phyloP scores from a whole-genome alignment of 2,888 invertebrate genomes.

The Lacanobia wlatinum region DNA sequence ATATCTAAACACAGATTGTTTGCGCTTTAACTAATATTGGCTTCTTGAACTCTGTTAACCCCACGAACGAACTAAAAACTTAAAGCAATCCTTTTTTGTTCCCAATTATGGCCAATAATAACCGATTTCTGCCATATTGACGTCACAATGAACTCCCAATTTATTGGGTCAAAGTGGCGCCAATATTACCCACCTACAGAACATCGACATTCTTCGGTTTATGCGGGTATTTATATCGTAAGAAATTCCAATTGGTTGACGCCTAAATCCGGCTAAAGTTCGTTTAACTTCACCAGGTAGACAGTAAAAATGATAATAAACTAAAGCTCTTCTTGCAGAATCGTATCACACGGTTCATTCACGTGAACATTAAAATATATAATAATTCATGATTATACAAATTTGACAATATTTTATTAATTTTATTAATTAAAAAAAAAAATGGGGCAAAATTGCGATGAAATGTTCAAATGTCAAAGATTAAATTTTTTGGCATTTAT shows the following conservation, averaged over 20 bases:
- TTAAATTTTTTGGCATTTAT: slow-evolving; percentile 29
- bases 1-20: slow-evolving; percentile 29
- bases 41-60: slow-evolving; percentile 26
- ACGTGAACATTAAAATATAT: slow-evolving; percentile 12
- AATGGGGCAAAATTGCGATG: slow-evolving; percentile 21
- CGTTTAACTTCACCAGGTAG: slow-evolving; percentile 46
- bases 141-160: slow-evolving; percentile 22
- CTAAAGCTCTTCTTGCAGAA: slow-evolving; percentile 4
- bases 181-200: slow-evolving; percentile 35
- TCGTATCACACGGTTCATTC: slow-evolving; percentile 11
- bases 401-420: not conserved
- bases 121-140: slow-evolving; percentile 14
- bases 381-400: slow-evolving; percentile 3
- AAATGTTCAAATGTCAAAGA: slow-evolving; percentile 43
- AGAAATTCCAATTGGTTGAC: slow-evolving; percentile 19
- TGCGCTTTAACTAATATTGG: not conserved
- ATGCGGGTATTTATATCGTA: slow-evolving; percentile 46
- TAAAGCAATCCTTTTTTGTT: slow-evolving; percentile 25
- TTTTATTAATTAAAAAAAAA: not conserved
- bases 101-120: slow-evolving; percentile 28
- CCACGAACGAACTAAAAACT: not conserved
- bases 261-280: slow-evolving; percentile 50
- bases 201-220: slow-evolving; percentile 47
- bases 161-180: slow-evolving; percentile 48
- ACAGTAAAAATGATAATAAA: slow-evolving; percentile 16